Evolutionary conservation across 2,797 vertebrate genomes (phyloP).

Genomic region (Falco berigora): DNA sequence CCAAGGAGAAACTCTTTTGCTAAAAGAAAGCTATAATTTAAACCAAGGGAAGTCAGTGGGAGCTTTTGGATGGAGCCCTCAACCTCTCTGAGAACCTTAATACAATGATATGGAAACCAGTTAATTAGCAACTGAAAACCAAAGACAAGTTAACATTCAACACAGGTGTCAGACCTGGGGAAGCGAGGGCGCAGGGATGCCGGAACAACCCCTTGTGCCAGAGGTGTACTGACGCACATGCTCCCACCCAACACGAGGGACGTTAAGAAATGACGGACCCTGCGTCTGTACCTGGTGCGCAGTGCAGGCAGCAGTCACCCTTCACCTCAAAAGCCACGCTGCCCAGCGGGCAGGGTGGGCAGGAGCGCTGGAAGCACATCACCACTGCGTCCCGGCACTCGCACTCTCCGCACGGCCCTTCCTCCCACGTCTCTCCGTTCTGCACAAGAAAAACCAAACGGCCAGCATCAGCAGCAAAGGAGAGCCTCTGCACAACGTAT

Average conservation of each 20-base stretch:
- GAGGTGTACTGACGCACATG: fast-evolving
- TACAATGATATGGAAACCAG: neutral
- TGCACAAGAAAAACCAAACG: neutral
- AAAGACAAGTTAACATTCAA: neutral
- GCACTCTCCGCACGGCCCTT: conserved; percentile 79
- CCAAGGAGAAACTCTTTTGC: neutral
- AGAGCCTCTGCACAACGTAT: fast-evolving
- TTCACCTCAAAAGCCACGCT: conserved; percentile 62
- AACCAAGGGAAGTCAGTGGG: neutral
- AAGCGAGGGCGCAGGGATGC: fast-evolving
- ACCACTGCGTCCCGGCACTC: conserved; percentile 76
- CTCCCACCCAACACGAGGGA: neutral
- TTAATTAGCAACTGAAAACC: neutral
- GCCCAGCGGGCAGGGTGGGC: conserved; percentile 78
- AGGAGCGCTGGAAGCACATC: conserved; percentile 84
- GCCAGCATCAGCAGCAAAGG: neutral
- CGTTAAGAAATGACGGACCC: fast-evolving
- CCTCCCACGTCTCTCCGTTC: conserved; percentile 77
- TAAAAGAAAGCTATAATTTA: neutral
- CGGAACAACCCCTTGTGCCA: fast-evolving
- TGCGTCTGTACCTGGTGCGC: conserved; percentile 76
- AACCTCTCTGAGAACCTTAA: neutral
- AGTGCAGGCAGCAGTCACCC: conserved; percentile 82
- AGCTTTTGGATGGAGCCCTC: neutral
- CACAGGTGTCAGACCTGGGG: fast-evolving